Evolutionary conservation across 2,797 vertebrate species (phyloP), one percentile per base, ranked within the genome.

Genomic region (Numenius phaeopus): DNA sequence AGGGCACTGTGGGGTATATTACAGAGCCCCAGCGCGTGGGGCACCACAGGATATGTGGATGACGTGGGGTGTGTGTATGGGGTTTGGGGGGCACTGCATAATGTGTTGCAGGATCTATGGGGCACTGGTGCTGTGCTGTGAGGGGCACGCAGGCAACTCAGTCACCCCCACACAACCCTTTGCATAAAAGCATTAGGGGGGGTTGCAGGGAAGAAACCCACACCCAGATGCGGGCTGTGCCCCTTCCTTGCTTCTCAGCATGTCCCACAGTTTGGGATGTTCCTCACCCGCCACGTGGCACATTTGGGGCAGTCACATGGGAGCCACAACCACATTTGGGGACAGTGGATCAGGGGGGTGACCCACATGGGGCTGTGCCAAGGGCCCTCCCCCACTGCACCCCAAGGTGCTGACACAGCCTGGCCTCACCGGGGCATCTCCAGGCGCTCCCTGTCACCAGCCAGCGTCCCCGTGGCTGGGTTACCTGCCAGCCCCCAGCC

Each of bases 361-460:
- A 24, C 18, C 42, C 55, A 52, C 0, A 0, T 32, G 26, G 30
- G 26, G 5, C 52, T 0, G 0, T 37, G 30, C 15, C 1, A 8
- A 18, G 37, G 44, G 37, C 10, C 14, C 7, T 89, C 42, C 10
- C 50, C 10, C 20, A 5, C 22, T 29, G 14, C 23, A 66, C 34
- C 49, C 37, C 39, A n/a, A 34, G 62, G 12, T 7, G 39, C 46
- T 86, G 80, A 27, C 2, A 2, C 18, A 26, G 32, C 32, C 46
- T 40, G 27, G 6, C 13, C 32, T 67, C 46, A 22, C 29, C 1
- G 8, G 27, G 21, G 6, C 46, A 61, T 54, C 29, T 46, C 34
- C 1, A 2, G 23, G 27, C 1, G 4, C 22, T 34, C 62, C 59
- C 40, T 47, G 29, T 67, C 37, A n/a, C 61, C 55, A 70, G 18